Evolutionary conservation across 1,140 invertebrate species (phyloP).

Genomic region (Aphidius gifuensis): DNA sequence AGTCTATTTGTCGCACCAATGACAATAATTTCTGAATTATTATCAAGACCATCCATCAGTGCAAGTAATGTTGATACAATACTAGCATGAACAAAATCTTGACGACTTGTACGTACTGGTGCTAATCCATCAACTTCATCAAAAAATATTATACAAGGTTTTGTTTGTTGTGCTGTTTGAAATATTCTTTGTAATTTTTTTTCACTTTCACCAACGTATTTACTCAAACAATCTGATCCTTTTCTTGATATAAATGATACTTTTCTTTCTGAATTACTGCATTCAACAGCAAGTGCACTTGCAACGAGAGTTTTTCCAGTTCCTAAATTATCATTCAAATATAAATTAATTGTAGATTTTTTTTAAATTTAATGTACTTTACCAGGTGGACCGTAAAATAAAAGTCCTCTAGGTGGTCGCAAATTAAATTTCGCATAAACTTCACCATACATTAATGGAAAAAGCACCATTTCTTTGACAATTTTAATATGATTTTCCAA

Average conservation of each 20-base stretch:
- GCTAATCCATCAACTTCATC: constrained; percentile 77
- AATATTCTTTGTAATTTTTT: constrained; percentile 56
- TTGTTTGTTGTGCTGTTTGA: constrained; percentile 61
- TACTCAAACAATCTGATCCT: constrained; percentile 57
- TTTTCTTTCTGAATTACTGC: constrained; percentile 54
- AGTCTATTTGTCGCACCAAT: constrained; percentile 74
- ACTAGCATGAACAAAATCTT: constrained; percentile 65
- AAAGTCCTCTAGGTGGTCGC: constrained; percentile 67
- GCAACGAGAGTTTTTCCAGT: constrained; percentile 60
- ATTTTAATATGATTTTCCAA: constrained; percentile 65
- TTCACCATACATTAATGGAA: constrained; percentile 70
- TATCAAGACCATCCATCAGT: constrained; percentile 71
- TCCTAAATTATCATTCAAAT: constrained; percentile 37
- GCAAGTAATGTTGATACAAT: constrained; percentile 64
- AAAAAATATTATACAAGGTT: constrained; percentile 73
- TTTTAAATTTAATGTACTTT: constrained; percentile 21
- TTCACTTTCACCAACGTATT: constrained; percentile 60
- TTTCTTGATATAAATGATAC: constrained; percentile 58
- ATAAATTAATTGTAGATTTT: background rate
- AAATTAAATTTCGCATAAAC: constrained; percentile 67
- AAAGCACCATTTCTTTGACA: constrained; percentile 71
- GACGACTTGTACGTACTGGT: constrained; percentile 60
- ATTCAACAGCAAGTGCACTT: constrained; percentile 55
- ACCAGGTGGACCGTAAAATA: constrained; percentile 79
- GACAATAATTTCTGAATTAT: constrained; percentile 64